Evolutionary conservation across 1,140 invertebrate species (phyloP).

Genomic region (Aphelenchoides besseyi): DNA sequence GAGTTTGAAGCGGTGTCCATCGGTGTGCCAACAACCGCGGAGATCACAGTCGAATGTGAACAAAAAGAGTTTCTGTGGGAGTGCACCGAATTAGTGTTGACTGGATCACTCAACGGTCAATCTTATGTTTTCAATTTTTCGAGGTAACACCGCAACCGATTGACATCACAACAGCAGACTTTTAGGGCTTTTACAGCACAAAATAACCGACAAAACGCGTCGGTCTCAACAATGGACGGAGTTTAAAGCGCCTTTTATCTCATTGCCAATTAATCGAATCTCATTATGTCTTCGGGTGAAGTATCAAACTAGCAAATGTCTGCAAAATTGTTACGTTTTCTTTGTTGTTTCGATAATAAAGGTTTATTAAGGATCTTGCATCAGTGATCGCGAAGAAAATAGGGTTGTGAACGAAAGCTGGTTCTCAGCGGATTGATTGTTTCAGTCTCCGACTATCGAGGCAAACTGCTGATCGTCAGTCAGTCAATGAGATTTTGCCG

Average conservation of each 20-base stretch:
- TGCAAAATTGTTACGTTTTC: too few species aligned
- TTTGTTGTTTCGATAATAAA: neutral
- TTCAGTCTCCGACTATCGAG: too few species aligned
- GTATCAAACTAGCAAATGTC: neutral
- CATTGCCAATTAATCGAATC: neutral
- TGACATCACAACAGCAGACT: neutral
- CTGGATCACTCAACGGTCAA: conserved; percentile 26
- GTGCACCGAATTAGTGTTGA: conserved; percentile 40
- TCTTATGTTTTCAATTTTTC: conserved; percentile 40
- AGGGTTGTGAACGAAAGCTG: too few species aligned
- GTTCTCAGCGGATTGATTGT: too few species aligned
- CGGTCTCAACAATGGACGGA: neutral
- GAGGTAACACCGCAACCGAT: conserved; percentile 26
- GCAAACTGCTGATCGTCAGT: too few species aligned
- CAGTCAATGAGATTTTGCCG: too few species aligned
- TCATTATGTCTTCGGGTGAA: neutral
- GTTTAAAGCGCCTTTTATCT: neutral
- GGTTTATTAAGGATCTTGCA: too few species aligned
- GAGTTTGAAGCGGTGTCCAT: conserved; percentile 50
- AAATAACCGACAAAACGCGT: conserved; percentile 12
- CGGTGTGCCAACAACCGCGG: conserved; percentile 38
- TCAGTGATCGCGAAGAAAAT: too few species aligned
- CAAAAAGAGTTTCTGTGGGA: conserved; percentile 36
- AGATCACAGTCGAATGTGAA: conserved; percentile 32
- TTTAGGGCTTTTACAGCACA: conserved; percentile 9